Base-by-base conservation (phyloP, 1,140 invertebrate species). In the Zaprionus vittiger region DNA sequence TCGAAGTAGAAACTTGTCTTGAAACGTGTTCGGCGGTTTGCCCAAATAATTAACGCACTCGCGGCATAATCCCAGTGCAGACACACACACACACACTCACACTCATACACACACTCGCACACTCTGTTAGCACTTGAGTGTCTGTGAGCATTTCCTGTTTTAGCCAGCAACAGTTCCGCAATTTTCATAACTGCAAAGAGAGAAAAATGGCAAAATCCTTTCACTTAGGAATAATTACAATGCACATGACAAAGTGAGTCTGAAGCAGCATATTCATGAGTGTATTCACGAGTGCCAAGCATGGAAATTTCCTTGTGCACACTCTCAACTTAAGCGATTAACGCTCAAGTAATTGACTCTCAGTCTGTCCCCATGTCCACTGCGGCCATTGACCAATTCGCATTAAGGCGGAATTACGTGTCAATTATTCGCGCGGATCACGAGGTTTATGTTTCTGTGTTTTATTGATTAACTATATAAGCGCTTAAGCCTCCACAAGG, bases 1-100 rank as follows among this genome's bases (percentile, higher is more conserved):
- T 78, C 20, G 49, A 31, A 63, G 78, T 47, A 24, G 77, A 80
- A 80, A 75, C 62, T 61, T 37, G 65, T 55, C 24, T 64, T 11
- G 15, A 55, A 49, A 61, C 66, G 59, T 41, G 37, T 67, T 49
- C 2, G 20, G 14, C 7, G 34, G 31, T 74, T n/a, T 41, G 49
- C 38, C 41, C 22, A 60, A 73, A 66, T 54, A 72, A 66, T 67
- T 80, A 80, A 62, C 57, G 49, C 68, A 47, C 54, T 59, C 28
- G 26, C 55, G 37, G 20, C 67, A 20, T 28, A 69, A 70, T 41
- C 41, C 38, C 24, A 56, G 14, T 56, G 34, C 44, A 60, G 44
- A 54, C 31, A 47, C 65, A 66, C 37, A 17, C 22, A 22, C 26
- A 37, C n/a, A 34, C 61, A 31, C 26, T 7, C 12, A 12, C 22